These are phyloP conservation scores for Scaptomyza flava DNA, from an alignment of 2,888 invertebrate genomes.

Conservation along the genomic window DNA sequence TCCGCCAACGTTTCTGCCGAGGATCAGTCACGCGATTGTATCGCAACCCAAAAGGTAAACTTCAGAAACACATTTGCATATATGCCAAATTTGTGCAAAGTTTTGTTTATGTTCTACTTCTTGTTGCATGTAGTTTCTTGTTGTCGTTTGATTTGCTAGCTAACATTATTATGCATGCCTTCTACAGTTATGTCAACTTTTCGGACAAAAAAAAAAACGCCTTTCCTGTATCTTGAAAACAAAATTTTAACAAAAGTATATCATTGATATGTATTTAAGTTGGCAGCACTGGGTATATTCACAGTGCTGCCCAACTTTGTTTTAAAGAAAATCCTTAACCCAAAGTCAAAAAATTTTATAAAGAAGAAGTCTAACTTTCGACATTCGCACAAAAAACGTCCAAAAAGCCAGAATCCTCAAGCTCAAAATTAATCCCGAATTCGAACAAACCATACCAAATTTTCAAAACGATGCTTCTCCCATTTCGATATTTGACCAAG, in stretches of 20 bases:
- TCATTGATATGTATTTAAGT: not conserved
- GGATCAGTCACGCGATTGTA: slow-evolving; percentile 79
- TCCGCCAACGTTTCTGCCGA: slow-evolving; percentile 46
- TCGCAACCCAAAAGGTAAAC: slow-evolving; percentile 79
- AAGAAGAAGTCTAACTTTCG: too few species aligned
- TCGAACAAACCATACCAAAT: not conserved
- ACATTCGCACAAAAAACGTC: too few species aligned
- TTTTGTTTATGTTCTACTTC: slow-evolving; percentile 3
- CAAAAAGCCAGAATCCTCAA: too few species aligned
- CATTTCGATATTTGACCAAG: slow-evolving; percentile 26
- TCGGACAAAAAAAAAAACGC: not conserved
- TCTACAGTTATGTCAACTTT: slow-evolving; percentile 74
- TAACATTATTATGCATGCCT: slow-evolving; percentile 65
- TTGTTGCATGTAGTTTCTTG: slow-evolving; percentile 36
- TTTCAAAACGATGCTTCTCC: not conserved
- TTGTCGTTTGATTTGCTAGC: slow-evolving; percentile 38
- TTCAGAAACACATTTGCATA: slow-evolving; percentile 27
- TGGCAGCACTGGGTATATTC: not conserved
- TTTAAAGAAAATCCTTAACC: too few species aligned
- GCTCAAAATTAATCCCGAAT: too few species aligned
- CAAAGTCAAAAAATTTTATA: too few species aligned
- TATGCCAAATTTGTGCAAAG: slow-evolving; percentile 63
- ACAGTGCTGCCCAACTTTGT: not conserved
- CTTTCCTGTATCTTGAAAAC: slow-evolving; percentile 21
- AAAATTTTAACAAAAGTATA: slow-evolving; percentile 7